Evolutionary conservation across 2,888 invertebrate species (phyloP).

Genomic region (Capitulum mitella): DNA sequence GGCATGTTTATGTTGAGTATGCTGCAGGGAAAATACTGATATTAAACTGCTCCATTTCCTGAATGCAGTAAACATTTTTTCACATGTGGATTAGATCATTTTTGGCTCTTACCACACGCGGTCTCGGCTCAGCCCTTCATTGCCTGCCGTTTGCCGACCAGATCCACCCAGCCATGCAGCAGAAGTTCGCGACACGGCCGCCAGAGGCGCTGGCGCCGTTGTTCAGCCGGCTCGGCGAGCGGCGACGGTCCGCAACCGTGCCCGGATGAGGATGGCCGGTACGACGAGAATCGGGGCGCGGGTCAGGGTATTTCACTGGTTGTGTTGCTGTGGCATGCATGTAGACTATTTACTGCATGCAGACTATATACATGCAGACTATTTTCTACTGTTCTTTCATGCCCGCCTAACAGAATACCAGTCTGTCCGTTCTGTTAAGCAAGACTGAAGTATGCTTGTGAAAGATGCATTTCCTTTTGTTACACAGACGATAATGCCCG

Average conservation of each 20-base stretch:
- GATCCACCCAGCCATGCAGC: neutral
- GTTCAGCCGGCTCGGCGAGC: slow-evolving; percentile 9
- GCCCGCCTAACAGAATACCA: too few relatives aligned
- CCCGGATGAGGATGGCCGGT: slow-evolving; percentile 4
- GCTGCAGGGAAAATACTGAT: neutral
- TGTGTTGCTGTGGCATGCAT: too few relatives aligned
- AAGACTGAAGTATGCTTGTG: too few relatives aligned
- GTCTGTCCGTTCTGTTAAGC: too few relatives aligned
- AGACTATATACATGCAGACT: too few relatives aligned
- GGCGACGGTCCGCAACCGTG: neutral
- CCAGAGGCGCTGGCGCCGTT: neutral
- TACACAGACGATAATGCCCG: too few relatives aligned
- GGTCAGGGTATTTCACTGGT: too few relatives aligned
- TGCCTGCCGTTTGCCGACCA: neutral
- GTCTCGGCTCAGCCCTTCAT: neutral
- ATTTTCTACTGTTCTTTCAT: too few relatives aligned
- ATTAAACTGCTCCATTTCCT: neutral
- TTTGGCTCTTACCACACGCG: neutral
- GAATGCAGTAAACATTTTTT: neutral
- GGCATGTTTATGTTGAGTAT: too few relatives aligned
- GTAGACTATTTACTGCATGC: too few relatives aligned
- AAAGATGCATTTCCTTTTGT: too few relatives aligned
- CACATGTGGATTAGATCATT: neutral
- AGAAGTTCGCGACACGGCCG: neutral
- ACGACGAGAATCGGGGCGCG: too few relatives aligned